Evolutionary conservation across 2,797 vertebrate species (phyloP).

Genomic region (Pipistrellus pipistrellus): DNA sequence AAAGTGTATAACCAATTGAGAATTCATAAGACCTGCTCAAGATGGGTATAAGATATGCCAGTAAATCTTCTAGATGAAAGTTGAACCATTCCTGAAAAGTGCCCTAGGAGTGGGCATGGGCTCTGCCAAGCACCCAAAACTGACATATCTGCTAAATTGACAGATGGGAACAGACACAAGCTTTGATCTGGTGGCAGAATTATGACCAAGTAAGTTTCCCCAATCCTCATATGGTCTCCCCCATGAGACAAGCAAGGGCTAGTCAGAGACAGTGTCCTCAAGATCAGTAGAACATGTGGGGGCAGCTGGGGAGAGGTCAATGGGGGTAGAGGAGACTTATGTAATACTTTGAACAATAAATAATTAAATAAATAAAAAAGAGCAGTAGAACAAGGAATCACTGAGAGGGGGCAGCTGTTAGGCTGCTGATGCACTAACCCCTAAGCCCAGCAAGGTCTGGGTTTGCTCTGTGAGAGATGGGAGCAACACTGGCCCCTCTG

Average conservation of each 20-base stretch:
- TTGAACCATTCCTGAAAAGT: background rate
- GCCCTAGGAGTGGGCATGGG: background rate
- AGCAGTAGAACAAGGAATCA: background rate
- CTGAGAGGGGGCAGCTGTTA: background rate
- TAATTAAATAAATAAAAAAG: too few relatives aligned
- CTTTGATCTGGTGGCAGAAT: background rate
- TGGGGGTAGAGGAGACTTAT: too few relatives aligned
- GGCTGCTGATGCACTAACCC: background rate
- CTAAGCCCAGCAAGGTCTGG: background rate
- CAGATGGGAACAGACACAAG: background rate
- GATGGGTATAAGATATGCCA: background rate
- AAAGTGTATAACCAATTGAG: background rate
- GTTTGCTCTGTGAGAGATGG: background rate
- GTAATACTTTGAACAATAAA: too few relatives aligned
- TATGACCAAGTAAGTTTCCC: background rate
- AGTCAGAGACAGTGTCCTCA: background rate
- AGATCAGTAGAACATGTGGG: background rate
- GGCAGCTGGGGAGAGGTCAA: too few relatives aligned
- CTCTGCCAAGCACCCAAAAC: background rate
- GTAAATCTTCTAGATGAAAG: conserved; percentile 46
- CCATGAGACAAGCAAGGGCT: background rate
- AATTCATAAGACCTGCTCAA: background rate
- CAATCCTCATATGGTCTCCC: background rate
- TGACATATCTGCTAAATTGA: background rate
- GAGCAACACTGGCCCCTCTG: background rate